Percentiles rank a stretch among this genome's conserved stretches.
Conservation (phyloP, 2,888 invertebrate species). For the Oligia latruncula region DNA sequence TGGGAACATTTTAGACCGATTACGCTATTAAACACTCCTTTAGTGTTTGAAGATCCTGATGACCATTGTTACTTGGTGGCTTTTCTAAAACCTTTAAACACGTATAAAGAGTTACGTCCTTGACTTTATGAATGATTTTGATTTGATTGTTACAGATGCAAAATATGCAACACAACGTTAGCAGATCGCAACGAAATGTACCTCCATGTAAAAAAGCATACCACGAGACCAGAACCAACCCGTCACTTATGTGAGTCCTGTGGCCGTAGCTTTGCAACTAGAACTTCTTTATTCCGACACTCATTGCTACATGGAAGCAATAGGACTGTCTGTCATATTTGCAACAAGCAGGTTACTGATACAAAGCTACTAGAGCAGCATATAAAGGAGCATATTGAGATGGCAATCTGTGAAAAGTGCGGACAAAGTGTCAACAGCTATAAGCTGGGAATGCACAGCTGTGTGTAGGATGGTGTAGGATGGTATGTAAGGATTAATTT, state of each 20-base stretch:
- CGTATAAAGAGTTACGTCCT: no score
- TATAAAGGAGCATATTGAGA: constrained; percentile 75
- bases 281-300: constrained; percentile 79
- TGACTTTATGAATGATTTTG: background rate
- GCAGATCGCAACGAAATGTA: constrained; percentile 89
- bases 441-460: constrained; percentile 75
- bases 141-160: constrained; percentile 84
- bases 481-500: background rate
- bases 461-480: constrained; percentile 58
- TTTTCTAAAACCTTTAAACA: no score
- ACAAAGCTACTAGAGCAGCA: constrained; percentile 73
- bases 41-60: no score
- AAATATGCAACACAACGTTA: constrained; percentile 90
- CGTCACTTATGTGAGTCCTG: constrained; percentile 86
- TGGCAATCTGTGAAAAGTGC: constrained; percentile 84
- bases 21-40: no score
- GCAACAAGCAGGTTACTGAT: constrained; percentile 73
- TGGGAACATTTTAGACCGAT: no score
- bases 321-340: constrained; percentile 75
- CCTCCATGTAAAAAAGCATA: constrained; percentile 90
- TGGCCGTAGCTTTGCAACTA: constrained; percentile 82
- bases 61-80: no score
- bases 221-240: constrained; percentile 71
- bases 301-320: constrained; percentile 72
- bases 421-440: constrained; percentile 77